Base-by-base conservation (phyloP, 2,797 vertebrate species). In the Bufotes viridis region DNA sequence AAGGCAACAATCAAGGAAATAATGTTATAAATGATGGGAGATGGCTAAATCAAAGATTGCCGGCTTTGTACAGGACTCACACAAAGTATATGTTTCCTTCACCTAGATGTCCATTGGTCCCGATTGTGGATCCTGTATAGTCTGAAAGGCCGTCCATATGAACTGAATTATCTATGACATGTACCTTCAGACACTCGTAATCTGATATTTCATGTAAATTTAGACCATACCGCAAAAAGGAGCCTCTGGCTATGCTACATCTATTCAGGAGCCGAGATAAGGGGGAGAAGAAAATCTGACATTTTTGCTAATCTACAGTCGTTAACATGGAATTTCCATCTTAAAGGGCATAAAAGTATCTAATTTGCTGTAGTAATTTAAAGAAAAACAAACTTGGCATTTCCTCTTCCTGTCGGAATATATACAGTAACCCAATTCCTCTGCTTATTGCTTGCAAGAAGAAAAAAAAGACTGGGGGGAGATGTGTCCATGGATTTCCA, bases 141-240 rank as follows among this genome's bases (percentile, higher is more conserved):
- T 92, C 93, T 92, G 92, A 95, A 94, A 94, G 92, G 84, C 92
- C 93, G 91, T 90, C 93, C 95, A 96, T 96, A 96, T 96, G 96
- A 97, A 95, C 92, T 92, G 94, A 96, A 97, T 98, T 96, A 97
- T 91, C 94, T 92, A 93, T 96, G 96, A 96, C 94, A 93, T 95
- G 94, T 93, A 95, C 93, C 94, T 96, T 95, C 94, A 95, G 94
- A 95, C 94, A 93, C 93, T 92, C 93, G 95, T 94, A 97, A 97
- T 93, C 91, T 92, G 94, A 97, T 95, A 95, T 94, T 93, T 94
- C 93, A 95, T 96, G 95, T 95, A 96, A 96, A 97, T 95, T 94
- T 94, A 96, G 95, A 96, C 93, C 94, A 95, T 94, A 95, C 95
- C 94, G 94, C 93, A 90, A 93, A 94, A 89, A 79, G 91, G 91